phyloP scores from a whole-genome alignment of 2,113 vertebrate genomes.

The Apus apus region DNA sequence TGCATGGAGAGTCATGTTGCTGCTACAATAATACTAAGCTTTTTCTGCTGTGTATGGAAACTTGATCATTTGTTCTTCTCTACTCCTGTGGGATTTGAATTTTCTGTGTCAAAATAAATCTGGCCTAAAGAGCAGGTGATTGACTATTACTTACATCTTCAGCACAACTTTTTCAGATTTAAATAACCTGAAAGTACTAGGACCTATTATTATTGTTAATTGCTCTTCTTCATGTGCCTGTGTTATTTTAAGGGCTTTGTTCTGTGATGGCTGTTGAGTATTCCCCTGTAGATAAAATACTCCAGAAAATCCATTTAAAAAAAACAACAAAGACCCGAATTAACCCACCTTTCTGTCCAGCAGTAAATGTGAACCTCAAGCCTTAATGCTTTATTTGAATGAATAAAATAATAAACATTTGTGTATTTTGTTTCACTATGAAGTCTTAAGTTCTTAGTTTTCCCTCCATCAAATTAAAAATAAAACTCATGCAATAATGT shows the following conservation, averaged over 20 bases:
- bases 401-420: neutral
- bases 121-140: neutral
- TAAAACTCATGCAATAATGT: neutral
- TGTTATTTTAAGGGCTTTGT: neutral
- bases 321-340: rapidly evolving
- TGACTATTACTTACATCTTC: neutral
- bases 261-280: neutral
- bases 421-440: neutral
- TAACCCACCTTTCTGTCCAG: neutral
- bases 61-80: neutral
- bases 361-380: neutral
- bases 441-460: neutral
- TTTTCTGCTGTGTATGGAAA: neutral
- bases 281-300: neutral
- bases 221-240: neutral
- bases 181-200: neutral
- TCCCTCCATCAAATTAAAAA: neutral
- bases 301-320: neutral
- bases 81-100: neutral
- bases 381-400: neutral
- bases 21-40: neutral
- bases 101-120: neutral
- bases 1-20: neutral
- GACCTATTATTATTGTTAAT: neutral
- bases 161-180: neutral